Conservation (phyloP, 2,113 vertebrate genomes). For the Natator depressus region DNA sequence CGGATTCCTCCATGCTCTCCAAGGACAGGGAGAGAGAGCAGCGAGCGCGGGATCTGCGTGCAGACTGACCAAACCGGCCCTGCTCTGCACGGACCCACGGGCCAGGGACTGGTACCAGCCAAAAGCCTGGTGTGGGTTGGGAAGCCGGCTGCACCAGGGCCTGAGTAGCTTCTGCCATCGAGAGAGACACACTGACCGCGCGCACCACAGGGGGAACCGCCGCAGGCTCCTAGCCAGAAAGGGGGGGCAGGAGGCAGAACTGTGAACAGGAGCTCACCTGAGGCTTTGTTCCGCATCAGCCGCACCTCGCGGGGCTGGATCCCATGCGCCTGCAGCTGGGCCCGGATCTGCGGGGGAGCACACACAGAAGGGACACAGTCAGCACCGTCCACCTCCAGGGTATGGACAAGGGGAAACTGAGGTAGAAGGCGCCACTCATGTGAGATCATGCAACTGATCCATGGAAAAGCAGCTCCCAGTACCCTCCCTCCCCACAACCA, state of each 20-base stretch:
- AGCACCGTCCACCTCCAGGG: neutral
- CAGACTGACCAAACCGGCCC: neutral
- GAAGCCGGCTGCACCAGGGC: neutral
- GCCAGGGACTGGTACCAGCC: no score
- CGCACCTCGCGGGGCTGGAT: constrained; percentile 90
- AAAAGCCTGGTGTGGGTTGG: neutral
- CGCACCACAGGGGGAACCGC: neutral
- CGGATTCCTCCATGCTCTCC: neutral
- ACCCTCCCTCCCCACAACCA: neutral
- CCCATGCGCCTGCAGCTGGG: constrained; percentile 88
- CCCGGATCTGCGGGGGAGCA: constrained; percentile 81
- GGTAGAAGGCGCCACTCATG: neutral
- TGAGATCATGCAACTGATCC: neutral
- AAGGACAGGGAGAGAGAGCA: neutral
- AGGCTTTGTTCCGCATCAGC: constrained; percentile 94
- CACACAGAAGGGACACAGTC: no score
- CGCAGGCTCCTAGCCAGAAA: neutral
- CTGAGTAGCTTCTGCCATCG: neutral
- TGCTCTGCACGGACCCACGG: neutral
- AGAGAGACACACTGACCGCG: neutral
- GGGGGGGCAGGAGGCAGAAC: constrained; percentile 35
- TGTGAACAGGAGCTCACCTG: constrained; percentile 86
- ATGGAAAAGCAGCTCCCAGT: neutral
- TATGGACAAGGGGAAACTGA: neutral
- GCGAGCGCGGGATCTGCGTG: neutral